Evolutionary conservation across 2,888 invertebrate species (phyloP).

Genomic region (Lycia hirtaria): DNA sequence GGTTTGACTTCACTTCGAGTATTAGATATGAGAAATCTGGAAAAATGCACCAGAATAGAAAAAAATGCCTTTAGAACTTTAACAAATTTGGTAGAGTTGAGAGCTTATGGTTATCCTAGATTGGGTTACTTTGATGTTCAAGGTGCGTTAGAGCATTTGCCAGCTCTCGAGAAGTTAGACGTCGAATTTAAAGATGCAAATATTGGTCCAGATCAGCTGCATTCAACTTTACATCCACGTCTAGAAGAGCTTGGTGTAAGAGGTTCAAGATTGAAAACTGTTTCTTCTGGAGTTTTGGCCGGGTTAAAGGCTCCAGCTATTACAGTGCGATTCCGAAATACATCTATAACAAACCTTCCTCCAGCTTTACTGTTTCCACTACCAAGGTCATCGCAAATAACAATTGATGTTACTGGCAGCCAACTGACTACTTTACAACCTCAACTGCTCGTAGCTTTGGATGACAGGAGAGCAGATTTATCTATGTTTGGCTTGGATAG

Average conservation of each 20-base stretch:
- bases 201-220: slow-evolving; percentile 92
- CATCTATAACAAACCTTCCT: slow-evolving; percentile 91
- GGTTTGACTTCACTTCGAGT: slow-evolving; percentile 88
- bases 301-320: slow-evolving; percentile 91
- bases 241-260: slow-evolving; percentile 90
- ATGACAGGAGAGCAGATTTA: slow-evolving; percentile 92
- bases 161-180: slow-evolving; percentile 90
- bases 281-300: slow-evolving; percentile 93
- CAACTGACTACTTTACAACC: slow-evolving; percentile 91
- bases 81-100: slow-evolving; percentile 88
- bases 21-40: slow-evolving; percentile 88
- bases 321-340: slow-evolving; percentile 91
- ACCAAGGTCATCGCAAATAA: slow-evolving; percentile 93
- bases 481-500: slow-evolving; percentile 90
- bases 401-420: slow-evolving; percentile 92
- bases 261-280: slow-evolving; percentile 90
- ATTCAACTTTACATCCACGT: slow-evolving; percentile 91
- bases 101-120: slow-evolving; percentile 91
- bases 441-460: slow-evolving; percentile 91
- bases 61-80: slow-evolving; percentile 91
- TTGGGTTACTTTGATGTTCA: slow-evolving; percentile 94
- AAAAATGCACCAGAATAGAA: slow-evolving; percentile 91
- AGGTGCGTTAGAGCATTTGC: slow-evolving; percentile 91
- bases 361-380: slow-evolving; percentile 94
- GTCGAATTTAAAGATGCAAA: slow-evolving; percentile 94